Evolutionary conservation across 1,140 invertebrate species (phyloP).

Genomic region (Procambarus virginalis): DNA sequence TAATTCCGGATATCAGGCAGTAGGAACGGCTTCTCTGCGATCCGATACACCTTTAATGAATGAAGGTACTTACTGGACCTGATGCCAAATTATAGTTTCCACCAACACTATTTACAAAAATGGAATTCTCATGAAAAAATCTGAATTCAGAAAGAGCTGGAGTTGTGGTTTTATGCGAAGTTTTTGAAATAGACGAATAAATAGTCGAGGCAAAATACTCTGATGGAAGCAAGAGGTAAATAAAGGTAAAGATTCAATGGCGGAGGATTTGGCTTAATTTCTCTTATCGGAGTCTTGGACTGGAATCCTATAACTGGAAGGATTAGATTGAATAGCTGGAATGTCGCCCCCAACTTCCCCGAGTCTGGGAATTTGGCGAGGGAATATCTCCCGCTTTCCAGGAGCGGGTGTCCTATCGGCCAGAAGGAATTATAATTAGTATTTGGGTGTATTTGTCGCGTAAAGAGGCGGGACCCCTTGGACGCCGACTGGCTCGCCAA

Average conservation of each 20-base stretch:
- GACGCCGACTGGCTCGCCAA: background rate
- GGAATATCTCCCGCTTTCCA: background rate
- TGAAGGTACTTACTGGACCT: no score
- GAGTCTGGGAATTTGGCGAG: background rate
- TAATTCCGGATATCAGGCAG: background rate
- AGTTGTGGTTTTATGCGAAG: background rate
- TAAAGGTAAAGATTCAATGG: slow-evolving; percentile 3
- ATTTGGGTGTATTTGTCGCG: background rate
- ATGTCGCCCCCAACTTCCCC: background rate
- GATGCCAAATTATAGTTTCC: no score
- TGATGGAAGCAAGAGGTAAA: background rate
- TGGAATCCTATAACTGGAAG: slow-evolving; percentile 8
- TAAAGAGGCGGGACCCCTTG: background rate
- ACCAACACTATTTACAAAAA: no score
- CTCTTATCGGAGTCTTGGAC: background rate
- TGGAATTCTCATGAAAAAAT: background rate
- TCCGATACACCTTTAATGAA: background rate
- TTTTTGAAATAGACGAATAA: background rate
- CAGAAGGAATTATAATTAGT: background rate
- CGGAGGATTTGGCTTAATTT: slow-evolving; percentile 7
- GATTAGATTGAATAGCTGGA: slow-evolving; percentile 9
- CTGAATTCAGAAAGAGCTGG: background rate
- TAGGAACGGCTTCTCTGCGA: background rate
- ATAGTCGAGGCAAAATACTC: background rate
- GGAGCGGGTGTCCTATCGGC: background rate